Base-by-base conservation (phyloP, 2,113 vertebrate species). In the Plectropomus leopardus region DNA sequence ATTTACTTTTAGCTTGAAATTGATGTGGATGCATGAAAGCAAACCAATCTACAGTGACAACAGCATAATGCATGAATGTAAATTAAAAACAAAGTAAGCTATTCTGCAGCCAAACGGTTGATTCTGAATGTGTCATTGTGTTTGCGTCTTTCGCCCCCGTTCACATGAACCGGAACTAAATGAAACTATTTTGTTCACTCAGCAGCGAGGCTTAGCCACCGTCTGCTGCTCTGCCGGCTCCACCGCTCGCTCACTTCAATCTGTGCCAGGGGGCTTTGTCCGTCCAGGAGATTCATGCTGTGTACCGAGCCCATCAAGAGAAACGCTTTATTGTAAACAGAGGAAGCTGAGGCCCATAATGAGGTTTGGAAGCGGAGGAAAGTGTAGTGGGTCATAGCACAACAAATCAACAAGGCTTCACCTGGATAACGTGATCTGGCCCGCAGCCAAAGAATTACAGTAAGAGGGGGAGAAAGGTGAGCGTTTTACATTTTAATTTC, bases 261-360 rank as follows among this genome's bases (percentile, higher is more conserved):
- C 83, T 61, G 75, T 74, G 88, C 86, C 88, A 80, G 82, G 61
- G 19, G 80, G 79, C 68, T 84, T 86, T 86, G 84, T 87, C 88
- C 74, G 24, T 82, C 76, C 64, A 59, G 47, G 73, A 90, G 80
- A 86, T 86, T 86, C 83, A 68, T 60, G 69, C 70, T 15, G 69
- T 53, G 69, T 24, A 1, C 64, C 45, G 67, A 84, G 76, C 72
- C 78, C 80, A 75, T 89, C 65, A 55, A 60, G 68, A 90, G 68
- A 69, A 70, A 51, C 4, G 14, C 48, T 78, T 79, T 60, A 61
- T 69, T 82, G 69, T 84, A 85, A 78, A 86, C 64, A 77, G 54
- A 75, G n/a, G 74, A 84, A 69, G 74, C 50, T 42, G 14, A 50
- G 71, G 71, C 71, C 74, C 74, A 16, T 78, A 77, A 86, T 84